Evolutionary conservation across 64 coral and sea anemone genomes (phyloP).

Genomic region (Montipora sp.): DNA sequence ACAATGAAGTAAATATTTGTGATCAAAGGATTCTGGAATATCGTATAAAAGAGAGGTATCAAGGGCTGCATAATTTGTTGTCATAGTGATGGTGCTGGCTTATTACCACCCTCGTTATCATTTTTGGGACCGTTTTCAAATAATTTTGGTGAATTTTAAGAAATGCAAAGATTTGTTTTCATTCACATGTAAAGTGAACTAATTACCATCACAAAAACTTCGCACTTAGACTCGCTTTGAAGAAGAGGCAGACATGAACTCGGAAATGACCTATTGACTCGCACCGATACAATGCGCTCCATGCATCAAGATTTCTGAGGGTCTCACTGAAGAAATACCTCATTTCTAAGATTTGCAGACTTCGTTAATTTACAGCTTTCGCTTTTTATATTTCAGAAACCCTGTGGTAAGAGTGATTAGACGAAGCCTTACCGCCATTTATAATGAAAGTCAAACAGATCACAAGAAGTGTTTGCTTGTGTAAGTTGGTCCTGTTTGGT

Average conservation of each 20-base stretch:
- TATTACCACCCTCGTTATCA: no score
- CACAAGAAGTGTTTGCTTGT: slow-evolving; percentile 54
- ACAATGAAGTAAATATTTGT: slow-evolving; percentile 69
- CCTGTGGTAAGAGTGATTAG: slow-evolving; percentile 57
- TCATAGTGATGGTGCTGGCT: no score
- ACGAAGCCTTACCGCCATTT: slow-evolving; percentile 52
- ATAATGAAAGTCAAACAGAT: slow-evolving; percentile 14
- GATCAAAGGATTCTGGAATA: slow-evolving; percentile 85
- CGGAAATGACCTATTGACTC: no score
- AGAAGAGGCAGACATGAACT: no score
- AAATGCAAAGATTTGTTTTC: no score
- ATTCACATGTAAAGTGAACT: no score
- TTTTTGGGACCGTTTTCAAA: no score
- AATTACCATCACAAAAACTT: no score
- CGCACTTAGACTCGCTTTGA: no score
- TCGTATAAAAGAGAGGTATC: slow-evolving; percentile 64
- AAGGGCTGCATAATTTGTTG: not conserved
- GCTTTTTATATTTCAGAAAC: slow-evolving; percentile 44
- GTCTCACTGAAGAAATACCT: not conserved
- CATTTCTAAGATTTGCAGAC: not conserved
- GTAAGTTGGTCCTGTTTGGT: slow-evolving; percentile 34
- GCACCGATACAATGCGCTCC: no score
- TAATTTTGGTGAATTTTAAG: no score
- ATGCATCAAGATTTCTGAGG: not conserved
- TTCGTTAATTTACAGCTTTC: not conserved